These are phyloP conservation scores for Trichomycterus rosablanca DNA, from an alignment of 2,113 vertebrate species.

Conservation along the genomic window DNA sequence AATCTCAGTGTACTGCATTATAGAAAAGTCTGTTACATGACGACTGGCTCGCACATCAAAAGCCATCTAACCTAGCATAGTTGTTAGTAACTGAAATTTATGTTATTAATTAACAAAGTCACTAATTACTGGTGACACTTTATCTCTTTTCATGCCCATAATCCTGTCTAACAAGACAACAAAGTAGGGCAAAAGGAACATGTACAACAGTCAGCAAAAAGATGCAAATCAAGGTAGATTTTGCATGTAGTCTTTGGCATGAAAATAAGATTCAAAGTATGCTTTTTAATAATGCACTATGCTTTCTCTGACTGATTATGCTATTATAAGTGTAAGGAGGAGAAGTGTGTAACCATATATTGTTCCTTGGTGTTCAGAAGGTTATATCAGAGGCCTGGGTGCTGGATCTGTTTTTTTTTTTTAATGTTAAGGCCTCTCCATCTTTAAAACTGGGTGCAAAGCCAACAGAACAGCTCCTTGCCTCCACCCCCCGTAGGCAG, in stretches of 20 bases:
- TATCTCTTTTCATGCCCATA: background rate
- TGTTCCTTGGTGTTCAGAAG: constrained; percentile 4
- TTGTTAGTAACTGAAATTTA: no score
- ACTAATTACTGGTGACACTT: background rate
- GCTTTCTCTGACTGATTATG: background rate
- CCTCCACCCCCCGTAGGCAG: constrained; percentile 49
- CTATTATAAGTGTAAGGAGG: background rate
- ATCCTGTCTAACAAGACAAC: background rate
- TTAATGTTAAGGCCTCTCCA: no score
- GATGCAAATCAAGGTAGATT: constrained; percentile 21
- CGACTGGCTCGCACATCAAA: no score
- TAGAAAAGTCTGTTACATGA: no score
- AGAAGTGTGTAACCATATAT: background rate
- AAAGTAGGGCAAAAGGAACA: constrained; percentile 5
- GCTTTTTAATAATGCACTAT: constrained; percentile 27
- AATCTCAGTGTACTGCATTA: no score
- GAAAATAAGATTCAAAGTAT: constrained; percentile 58
- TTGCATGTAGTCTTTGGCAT: constrained; percentile 49
- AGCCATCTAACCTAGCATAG: no score
- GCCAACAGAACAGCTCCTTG: constrained; percentile 42
- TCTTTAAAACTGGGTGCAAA: constrained; percentile 9
- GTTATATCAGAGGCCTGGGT: constrained; percentile 7
- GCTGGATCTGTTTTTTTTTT: background rate
- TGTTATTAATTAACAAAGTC: no score
- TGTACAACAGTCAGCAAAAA: constrained; percentile 1